phyloP scores from a whole-genome alignment of 1,140 invertebrate genomes.

The Berghia stephanieae region DNA sequence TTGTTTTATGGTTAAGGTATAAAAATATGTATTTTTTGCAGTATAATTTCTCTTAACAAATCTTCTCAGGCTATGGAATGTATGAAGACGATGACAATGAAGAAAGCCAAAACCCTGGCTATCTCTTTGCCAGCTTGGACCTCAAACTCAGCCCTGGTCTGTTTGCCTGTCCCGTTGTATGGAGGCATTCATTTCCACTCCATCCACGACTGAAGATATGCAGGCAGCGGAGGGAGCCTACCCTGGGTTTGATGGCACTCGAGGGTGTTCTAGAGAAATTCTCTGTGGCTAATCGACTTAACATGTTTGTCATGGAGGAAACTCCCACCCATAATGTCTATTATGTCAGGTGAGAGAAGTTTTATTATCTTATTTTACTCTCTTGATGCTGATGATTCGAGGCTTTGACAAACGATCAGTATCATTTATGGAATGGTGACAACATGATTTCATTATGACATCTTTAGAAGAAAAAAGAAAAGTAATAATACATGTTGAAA shows the following conservation, averaged over 20 bases:
- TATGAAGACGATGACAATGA: slow-evolving; percentile 57
- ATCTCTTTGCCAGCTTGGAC: slow-evolving; percentile 69
- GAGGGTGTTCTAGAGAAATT: slow-evolving; percentile 77
- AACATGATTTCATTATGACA: too few relatives aligned
- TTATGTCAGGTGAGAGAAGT: slow-evolving; percentile 71
- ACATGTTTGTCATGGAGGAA: slow-evolving; percentile 86
- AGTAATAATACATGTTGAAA: too few relatives aligned
- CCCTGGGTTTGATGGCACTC: slow-evolving; percentile 69
- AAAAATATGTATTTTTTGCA: too few relatives aligned
- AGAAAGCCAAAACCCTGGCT: slow-evolving; percentile 54
- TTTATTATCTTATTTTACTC: too few relatives aligned
- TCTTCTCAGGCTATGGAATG: slow-evolving; percentile 46
- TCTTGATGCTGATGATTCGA: too few relatives aligned
- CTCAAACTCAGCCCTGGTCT: slow-evolving; percentile 75
- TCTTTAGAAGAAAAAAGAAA: too few relatives aligned
- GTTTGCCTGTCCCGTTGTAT: slow-evolving; percentile 80
- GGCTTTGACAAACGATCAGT: too few relatives aligned
- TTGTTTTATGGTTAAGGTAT: too few relatives aligned
- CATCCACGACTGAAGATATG: slow-evolving; percentile 79
- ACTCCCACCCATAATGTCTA: slow-evolving; percentile 74
- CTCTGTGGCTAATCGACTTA: slow-evolving; percentile 78
- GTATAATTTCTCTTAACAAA: too few relatives aligned
- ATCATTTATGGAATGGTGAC: too few relatives aligned
- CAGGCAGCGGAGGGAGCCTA: slow-evolving; percentile 69
- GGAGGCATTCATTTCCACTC: slow-evolving; percentile 77